Conservation (phyloP, 1,140 invertebrate genomes). For the Cryptotermes secundus region DNA sequence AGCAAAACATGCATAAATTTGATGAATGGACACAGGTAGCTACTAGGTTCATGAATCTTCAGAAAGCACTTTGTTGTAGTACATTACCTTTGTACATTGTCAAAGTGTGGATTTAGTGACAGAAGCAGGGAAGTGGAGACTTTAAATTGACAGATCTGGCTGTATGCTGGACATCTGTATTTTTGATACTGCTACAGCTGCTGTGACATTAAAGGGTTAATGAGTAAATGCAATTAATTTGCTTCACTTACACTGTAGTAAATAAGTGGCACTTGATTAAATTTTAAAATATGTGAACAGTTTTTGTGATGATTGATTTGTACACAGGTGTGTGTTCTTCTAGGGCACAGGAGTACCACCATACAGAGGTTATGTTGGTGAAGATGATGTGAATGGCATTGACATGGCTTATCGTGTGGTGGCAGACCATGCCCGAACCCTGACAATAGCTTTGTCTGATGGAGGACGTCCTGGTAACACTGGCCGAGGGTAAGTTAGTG, state of each 20-base stretch:
- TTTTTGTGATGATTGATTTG: not conserved
- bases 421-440: conserved; percentile 95
- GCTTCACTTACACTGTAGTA: not conserved
- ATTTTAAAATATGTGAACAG: conserved; percentile 10
- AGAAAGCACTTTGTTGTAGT: too few species aligned
- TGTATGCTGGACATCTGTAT: too few species aligned
- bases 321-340: conserved; percentile 10
- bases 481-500: conserved; percentile 75
- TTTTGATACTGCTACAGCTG: too few species aligned
- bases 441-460: conserved; percentile 96
- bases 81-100: too few species aligned
- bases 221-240: not conserved
- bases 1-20: too few species aligned
- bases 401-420: conserved; percentile 99
- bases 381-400: conserved; percentile 87
- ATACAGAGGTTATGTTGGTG: conserved; percentile 89
- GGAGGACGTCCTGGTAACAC: conserved; percentile 96
- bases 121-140: too few species aligned
- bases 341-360: conserved; percentile 72
- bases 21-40: too few species aligned
- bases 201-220: too few species aligned
- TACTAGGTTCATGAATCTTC: too few species aligned
- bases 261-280: not conserved
- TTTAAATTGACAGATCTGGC: too few species aligned
- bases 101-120: too few species aligned